Evolutionary conservation across 2,797 vertebrate genomes (phyloP).

Genomic region (Darevskia nairensis): DNA sequence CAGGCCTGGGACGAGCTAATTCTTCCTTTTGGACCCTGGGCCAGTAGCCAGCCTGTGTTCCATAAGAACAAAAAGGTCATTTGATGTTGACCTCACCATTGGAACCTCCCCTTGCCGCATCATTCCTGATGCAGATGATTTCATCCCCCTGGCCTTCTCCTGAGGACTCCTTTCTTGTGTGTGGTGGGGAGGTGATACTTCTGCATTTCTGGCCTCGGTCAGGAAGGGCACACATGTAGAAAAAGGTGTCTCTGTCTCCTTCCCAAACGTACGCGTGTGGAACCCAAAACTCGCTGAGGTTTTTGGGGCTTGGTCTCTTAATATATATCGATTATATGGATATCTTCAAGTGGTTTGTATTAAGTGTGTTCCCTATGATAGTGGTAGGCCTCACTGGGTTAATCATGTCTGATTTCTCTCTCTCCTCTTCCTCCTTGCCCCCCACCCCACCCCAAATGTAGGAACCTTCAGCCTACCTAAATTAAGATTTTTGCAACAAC

Average conservation of each 20-base stretch:
- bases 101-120: neutral
- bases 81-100: slow-evolving; percentile 16
- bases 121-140: slow-evolving; percentile 1
- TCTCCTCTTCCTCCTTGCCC: neutral
- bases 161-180: neutral
- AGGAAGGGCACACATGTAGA: neutral
- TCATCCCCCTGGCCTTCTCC: neutral
- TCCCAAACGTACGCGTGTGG: neutral
- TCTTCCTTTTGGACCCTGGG: slow-evolving; percentile 9
- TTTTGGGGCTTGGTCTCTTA: neutral
- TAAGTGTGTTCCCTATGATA: slow-evolving; percentile 27
- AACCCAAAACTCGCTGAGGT: neutral
- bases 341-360: slow-evolving; percentile 40
- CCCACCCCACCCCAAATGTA: neutral
- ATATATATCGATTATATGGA: slow-evolving; percentile 24
- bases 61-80: neutral
- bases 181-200: neutral
- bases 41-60: neutral
- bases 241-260: neutral
- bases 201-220: neutral
- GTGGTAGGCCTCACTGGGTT: slow-evolving; percentile 26
- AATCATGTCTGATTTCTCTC: neutral
- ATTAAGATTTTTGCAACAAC: neutral
- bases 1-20: neutral
- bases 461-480: neutral